Base-by-base conservation (phyloP, 2,888 invertebrate species). In the Sminthurides aquaticus region DNA sequence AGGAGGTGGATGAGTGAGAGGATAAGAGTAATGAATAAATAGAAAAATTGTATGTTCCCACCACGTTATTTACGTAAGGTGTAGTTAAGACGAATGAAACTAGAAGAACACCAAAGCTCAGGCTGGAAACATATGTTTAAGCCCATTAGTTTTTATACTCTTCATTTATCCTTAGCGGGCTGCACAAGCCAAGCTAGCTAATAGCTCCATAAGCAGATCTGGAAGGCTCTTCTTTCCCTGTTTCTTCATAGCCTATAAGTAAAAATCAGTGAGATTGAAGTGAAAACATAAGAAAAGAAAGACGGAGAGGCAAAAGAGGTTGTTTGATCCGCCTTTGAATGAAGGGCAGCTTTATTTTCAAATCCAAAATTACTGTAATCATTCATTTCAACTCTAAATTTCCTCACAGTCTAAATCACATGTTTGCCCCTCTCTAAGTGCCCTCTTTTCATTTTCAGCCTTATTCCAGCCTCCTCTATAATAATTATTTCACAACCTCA, bases 301-400 rank as follows among this genome's bases (percentile, higher is more conserved):
- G n/a, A n/a, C n/a, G n/a, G n/a, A 15, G 55, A 28, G 24, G 48
- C 55, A 52, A 52, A 60, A 64, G 64, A 60, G 64, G 58, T 55
- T 69, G 62, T 72, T 73, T 72, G 72, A 74, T 73, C 74, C 73
- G 74, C 74, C 74, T 74, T 73, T 68, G 61, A 67, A 71, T 70
- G 71, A 74, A 71, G 70, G 74, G 60, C 60, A 59, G 60, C 57
- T 64, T 67, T 65, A 65, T 65, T 67, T 67, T 57, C 49, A 67
- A 67, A 65, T 72, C 69, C 68, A 74, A 74, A 74, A 74, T 74
- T 74, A 74, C 74, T 73, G 73, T 74, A 74, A 74, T 74, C 74
- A 74, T 73, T 74, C 71, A 74, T 72, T 71, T 71, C 71, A 71
- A 73, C 65, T 70, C 72, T 71, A 73, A 74, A 72, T 74, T 73